Conservation (phyloP, 2,888 invertebrate genomes). For the Microctonus brassicae region DNA sequence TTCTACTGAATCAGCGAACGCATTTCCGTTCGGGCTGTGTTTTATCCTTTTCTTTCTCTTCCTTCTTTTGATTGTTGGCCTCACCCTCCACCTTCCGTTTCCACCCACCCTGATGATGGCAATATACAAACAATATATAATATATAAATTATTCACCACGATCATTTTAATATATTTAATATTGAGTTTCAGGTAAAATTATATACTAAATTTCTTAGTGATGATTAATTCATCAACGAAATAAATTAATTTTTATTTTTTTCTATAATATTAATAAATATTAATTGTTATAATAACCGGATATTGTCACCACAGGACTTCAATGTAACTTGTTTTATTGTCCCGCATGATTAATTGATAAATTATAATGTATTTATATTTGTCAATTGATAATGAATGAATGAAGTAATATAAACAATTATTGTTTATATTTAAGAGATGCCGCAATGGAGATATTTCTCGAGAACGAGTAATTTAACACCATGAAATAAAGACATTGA, state of each 20-base stretch:
- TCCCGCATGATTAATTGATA: conserved; percentile 3
- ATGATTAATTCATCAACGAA: too few species aligned
- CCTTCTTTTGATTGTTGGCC: background rate
- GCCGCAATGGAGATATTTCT: conserved; percentile 1
- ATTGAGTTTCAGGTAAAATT: too few species aligned
- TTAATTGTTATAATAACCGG: background rate
- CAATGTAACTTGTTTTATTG: too few species aligned
- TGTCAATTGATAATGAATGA: too few species aligned
- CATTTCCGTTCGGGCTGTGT: conserved; percentile 10
- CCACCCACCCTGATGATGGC: background rate
- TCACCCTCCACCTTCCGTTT: background rate
- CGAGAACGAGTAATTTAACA: conserved; percentile 51
- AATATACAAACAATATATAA: background rate
- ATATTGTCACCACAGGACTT: background rate
- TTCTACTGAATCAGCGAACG: conserved; percentile 10
- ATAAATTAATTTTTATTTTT: background rate
- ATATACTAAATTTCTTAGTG: too few species aligned
- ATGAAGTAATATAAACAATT: background rate
- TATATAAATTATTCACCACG: background rate
- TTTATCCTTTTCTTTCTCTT: background rate
- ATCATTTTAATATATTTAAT: too few species aligned
- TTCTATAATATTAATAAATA: background rate
- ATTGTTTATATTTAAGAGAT: background rate
- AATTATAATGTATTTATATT: too few species aligned
- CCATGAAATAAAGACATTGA: conserved; percentile 58